Evolutionary conservation across 1,140 invertebrate species (phyloP), one percentile per base, ranked within the genome.

Genomic region (Brachionus paranguensis): DNA sequence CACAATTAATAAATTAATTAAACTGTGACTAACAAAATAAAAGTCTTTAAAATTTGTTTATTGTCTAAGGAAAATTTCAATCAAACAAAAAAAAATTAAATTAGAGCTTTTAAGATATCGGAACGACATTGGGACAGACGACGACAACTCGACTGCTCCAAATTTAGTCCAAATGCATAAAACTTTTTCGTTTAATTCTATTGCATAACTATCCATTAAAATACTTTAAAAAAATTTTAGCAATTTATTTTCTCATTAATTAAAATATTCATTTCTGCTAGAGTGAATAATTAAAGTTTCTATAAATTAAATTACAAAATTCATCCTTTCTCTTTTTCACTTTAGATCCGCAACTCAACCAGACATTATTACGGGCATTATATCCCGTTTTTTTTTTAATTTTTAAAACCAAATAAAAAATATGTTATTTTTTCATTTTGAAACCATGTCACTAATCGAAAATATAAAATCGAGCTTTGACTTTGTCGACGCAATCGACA

Each of bases 401-500:
- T 68, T 68, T 33, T 11, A 41, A 11, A 68, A 14, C 2, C 29
- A 14, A 68, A 29, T n/a, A 68, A 68, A 68, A 68, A 68, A 68
- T 29, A 68, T 68, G 3, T 24, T 60, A 20, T 60, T 60, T 68
- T 68, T 68, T 68, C 27, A 68, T 33, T 68, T 68, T n/a, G 12
- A 17, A 41, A 43, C 12, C 41, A 72, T 72, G 68, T 72, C 68
- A 72, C 12, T 72, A 41, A 72, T 72, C 37, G 37, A 72, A 72
- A 43, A 10, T 14, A n/a, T 72, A 41, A 72, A 72, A 43, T 72
- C 68, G 0, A 43, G 68, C 41, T 81, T 81, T 37, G 78, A 81
- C 8, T 83, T 83, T 83, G 60, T 83, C 81, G 81, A 83, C 53
- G 6, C 27, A 41, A 70, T 83, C 37, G 81, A 83, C 24, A 53